These are phyloP conservation scores for Petrophora chlorosata DNA, from an alignment of 2,888 invertebrate genomes.

Conservation along the genomic window DNA sequence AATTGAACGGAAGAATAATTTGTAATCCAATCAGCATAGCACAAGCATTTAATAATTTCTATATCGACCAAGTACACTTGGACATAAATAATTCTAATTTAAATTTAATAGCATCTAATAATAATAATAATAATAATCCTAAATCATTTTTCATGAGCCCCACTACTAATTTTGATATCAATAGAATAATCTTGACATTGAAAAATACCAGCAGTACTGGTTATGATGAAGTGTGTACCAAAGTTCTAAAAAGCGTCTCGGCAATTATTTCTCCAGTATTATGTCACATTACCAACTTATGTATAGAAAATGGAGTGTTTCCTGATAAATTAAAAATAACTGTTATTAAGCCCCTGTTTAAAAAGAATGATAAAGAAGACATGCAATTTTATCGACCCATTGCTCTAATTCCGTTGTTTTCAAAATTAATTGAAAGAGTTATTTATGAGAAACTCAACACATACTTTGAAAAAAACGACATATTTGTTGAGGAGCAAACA, in stretches of 20 bases:
- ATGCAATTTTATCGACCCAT: neutral
- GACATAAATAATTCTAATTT: no score
- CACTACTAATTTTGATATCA: neutral
- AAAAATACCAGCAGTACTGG: neutral
- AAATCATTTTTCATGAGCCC: neutral
- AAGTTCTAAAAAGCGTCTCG: neutral
- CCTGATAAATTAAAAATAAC: neutral
- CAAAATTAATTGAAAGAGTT: neutral
- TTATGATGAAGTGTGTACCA: neutral
- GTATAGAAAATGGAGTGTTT: neutral
- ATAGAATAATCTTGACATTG: neutral
- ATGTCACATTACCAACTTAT: neutral
- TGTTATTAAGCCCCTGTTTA: neutral
- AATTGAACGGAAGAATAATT: neutral
- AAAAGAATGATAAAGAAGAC: neutral
- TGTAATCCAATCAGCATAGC: neutral
- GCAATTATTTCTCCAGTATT: neutral
- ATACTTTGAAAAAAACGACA: neutral
- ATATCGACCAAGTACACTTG: neutral
- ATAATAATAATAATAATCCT: no score
- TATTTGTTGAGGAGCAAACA: neutral
- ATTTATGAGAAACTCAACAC: conserved; percentile 1
- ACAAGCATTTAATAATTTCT: neutral
- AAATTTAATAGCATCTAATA: no score
- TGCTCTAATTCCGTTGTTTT: neutral